Conservation (phyloP, 2,113 vertebrate species). For the Pithys albifrons region DNA sequence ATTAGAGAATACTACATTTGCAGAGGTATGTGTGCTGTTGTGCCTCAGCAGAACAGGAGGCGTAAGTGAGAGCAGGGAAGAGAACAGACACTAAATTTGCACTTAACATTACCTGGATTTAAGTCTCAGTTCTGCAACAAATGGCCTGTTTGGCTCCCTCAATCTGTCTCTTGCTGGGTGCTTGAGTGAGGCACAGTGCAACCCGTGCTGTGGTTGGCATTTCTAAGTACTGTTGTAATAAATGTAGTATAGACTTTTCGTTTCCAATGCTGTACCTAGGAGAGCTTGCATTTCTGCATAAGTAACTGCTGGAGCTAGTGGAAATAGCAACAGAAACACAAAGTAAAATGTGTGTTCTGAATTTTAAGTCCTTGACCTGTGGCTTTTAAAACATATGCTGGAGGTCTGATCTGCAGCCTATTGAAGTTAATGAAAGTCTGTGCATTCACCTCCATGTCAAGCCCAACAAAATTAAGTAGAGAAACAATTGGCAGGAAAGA, state of each 20-base stretch:
- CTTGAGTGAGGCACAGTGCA: background rate
- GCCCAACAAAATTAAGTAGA: background rate
- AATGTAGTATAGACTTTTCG: background rate
- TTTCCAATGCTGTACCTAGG: background rate
- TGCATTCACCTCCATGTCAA: background rate
- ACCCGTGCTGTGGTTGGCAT: background rate
- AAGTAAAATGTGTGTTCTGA: background rate
- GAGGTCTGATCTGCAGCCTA: background rate
- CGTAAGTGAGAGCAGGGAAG: background rate
- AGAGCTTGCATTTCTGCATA: background rate
- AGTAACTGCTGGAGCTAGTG: background rate
- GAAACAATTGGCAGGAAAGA: background rate
- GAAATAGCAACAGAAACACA: background rate
- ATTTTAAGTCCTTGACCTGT: background rate
- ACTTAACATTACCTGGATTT: background rate
- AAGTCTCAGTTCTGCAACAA: background rate
- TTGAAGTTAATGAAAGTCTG: background rate
- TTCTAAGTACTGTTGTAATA: background rate
- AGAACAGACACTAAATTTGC: background rate
- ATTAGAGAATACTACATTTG: background rate
- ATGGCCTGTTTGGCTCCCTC: background rate
- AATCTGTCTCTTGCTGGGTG: background rate
- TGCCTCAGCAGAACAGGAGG: background rate
- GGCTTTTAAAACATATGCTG: background rate
- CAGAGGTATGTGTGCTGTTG: background rate